Conservation (phyloP, 2,797 vertebrate genomes). For the Acipenser oxyrinchus region DNA sequence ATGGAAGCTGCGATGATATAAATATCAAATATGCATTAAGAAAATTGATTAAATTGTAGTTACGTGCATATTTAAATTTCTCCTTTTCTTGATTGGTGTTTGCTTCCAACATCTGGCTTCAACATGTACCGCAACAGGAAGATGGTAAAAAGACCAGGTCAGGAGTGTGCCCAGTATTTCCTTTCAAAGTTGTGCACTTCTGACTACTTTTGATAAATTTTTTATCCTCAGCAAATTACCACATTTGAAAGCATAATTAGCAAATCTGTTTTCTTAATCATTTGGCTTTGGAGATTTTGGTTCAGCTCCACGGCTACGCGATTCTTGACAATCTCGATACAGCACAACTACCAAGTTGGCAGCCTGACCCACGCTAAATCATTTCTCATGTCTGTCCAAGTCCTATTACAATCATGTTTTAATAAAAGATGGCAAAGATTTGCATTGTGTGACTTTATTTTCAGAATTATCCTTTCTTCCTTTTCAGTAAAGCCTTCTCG, state of each 20-base stretch:
- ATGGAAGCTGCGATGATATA: conserved; percentile 29
- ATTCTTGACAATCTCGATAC: conserved; percentile 45
- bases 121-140: conserved; percentile 86
- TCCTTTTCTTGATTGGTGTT: conserved; percentile 37
- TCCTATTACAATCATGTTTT: conserved; percentile 38
- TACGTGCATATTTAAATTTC: conserved; percentile 44
- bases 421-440: conserved; percentile 51
- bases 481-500: conserved; percentile 15
- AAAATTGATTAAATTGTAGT: conserved; percentile 38
- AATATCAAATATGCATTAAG: conserved; percentile 30
- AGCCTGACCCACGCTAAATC: conserved; percentile 32
- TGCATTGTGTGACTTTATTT: conserved; percentile 37
- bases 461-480: conserved; percentile 32
- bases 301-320: conserved; percentile 47
- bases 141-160: conserved; percentile 75
- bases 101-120: conserved; percentile 79
- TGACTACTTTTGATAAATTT: conserved; percentile 90
- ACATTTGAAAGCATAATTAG: conserved; percentile 90
- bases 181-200: conserved; percentile 75
- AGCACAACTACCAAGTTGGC: conserved; percentile 32
- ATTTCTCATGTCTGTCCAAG: conserved; percentile 48
- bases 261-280: conserved; percentile 93
- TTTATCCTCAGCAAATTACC: conserved; percentile 91
- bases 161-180: conserved; percentile 78
- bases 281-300: conserved; percentile 60